Evolutionary conservation across 1,140 invertebrate genomes (phyloP), one percentile per base, ranked within the genome.

Genomic region (Eriosoma lanigerum): DNA sequence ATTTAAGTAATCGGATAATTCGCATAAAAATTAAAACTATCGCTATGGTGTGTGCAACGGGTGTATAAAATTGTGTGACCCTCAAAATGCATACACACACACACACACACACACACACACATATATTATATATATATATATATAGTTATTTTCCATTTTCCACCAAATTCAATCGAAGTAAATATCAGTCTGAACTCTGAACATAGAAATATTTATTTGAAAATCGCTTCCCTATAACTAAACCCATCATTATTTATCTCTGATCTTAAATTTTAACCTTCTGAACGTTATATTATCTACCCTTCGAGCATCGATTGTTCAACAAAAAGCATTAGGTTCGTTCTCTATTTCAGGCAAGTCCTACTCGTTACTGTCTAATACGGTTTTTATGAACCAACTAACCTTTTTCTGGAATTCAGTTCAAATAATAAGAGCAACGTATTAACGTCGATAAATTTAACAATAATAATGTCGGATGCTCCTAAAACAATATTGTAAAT

Each of bases 191-290:
- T n/a, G 50, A 8, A 24, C 9, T 26, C 3, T 52, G 29, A 29
- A 70, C 24, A 50, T 17, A 1, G 24, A 50, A 29, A 52, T 52
- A 50, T 70, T 70, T 52, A 70, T 70, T 38, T 52, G 24, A 70
- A 70, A 70, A 70, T 50, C 8, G 6, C 17, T 15, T 17, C 2
- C 17, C 17, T 48, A 8, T 13, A 19, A 19, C 68, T 1, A 12
- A 26, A 15, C 24, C 46, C 9, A 24, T 50, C 46, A 17, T 50
- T 70, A 50, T 70, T 70, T 70, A 70, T 70, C 48, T 70, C 15
- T 1, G 17, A 70, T 29, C 46, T 70, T 70, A 29, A n/a, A 70
- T 50, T 70, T 19, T 70, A 70, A 50, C 46, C 24, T 50, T 48
- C 17, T 12, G 21, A 50, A 70, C 44, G 19, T 21, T 48, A 24